A percentile compares a stretch with the other conserved stretches of the same genome.
phyloP scores from a whole-genome alignment of 2,797 vertebrate species.

The Cirrhinus mrigala region DNA sequence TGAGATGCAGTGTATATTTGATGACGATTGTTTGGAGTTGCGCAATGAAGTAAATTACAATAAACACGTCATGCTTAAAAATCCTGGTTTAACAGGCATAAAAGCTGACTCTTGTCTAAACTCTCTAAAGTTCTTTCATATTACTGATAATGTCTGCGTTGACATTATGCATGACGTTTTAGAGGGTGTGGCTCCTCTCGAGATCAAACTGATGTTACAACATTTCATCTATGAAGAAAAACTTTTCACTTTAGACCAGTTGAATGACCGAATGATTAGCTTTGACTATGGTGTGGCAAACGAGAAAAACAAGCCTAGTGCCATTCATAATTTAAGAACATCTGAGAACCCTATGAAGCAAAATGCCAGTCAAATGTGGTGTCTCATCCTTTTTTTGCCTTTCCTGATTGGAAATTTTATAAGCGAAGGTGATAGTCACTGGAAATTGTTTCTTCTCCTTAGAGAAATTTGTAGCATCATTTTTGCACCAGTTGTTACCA shows the following conservation, averaged over 20 bases:
- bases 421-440: too few relatives aligned
- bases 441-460: too few relatives aligned
- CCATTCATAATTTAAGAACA: slow-evolving; percentile 34
- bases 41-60: neutral
- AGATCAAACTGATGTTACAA: slow-evolving; percentile 31
- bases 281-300: slow-evolving; percentile 44
- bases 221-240: slow-evolving; percentile 31
- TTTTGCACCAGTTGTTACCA: too few relatives aligned
- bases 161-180: slow-evolving; percentile 36
- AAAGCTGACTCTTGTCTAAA: slow-evolving; percentile 50
- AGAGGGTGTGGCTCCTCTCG: slow-evolving; percentile 34
- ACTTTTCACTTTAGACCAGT: slow-evolving; percentile 34
- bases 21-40: neutral
- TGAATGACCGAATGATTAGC: slow-evolving; percentile 23
- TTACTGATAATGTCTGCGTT: slow-evolving; percentile 35
- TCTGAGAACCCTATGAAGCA: slow-evolving; percentile 9
- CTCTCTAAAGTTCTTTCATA: slow-evolving; percentile 31
- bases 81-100: slow-evolving; percentile 28
- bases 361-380: slow-evolving; percentile 49
- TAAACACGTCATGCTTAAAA: slow-evolving; percentile 13
- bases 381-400: too few relatives aligned
- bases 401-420: too few relatives aligned
- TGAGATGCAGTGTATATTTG: neutral
- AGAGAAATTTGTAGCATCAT: too few relatives aligned
- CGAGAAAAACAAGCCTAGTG: slow-evolving; percentile 42